These are phyloP conservation scores for Anableps anableps DNA, from an alignment of 2,797 vertebrate species.

Conservation along the genomic window DNA sequence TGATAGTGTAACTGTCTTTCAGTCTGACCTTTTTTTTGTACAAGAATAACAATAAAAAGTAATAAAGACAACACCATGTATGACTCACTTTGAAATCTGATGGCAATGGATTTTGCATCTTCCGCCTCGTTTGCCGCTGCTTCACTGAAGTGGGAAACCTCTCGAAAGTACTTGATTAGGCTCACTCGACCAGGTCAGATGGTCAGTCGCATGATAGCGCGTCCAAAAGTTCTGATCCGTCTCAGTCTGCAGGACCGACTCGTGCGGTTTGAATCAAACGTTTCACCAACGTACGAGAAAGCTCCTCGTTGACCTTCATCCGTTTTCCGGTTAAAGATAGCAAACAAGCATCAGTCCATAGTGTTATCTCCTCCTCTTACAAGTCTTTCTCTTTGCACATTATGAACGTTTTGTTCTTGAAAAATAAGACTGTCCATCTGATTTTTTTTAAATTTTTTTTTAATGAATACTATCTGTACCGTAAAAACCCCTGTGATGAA, in stretches of 20 bases:
- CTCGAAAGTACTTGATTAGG: slow-evolving; percentile 64
- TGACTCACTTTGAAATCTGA: slow-evolving; percentile 76
- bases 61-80: slow-evolving; percentile 82
- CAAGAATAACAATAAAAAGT: slow-evolving; percentile 85
- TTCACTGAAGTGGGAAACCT: slow-evolving; percentile 43
- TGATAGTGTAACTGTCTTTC: slow-evolving; percentile 80
- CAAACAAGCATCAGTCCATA: slow-evolving; percentile 50
- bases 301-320: slow-evolving; percentile 33
- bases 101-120: slow-evolving; percentile 78
- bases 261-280: slow-evolving; percentile 24
- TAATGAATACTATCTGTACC: slow-evolving; percentile 80
- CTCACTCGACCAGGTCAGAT: slow-evolving; percentile 36
- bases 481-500: slow-evolving; percentile 81
- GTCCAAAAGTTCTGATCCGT: slow-evolving; percentile 18
- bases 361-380: slow-evolving; percentile 50
- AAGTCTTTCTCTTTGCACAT: slow-evolving; percentile 56
- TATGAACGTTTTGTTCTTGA: slow-evolving; percentile 71
- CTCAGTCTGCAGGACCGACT: slow-evolving; percentile 20
- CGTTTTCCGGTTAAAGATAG: slow-evolving; percentile 39
- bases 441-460: slow-evolving; percentile 57
- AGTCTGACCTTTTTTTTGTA: slow-evolving; percentile 75
- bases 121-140: slow-evolving; percentile 52
- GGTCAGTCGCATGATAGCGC: slow-evolving; percentile 33
- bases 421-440: slow-evolving; percentile 80
- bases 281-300: slow-evolving; percentile 18